Percentiles rank a stretch among this genome's conserved stretches.
Conservation (phyloP, 2,888 invertebrate genomes). For the Acrobasis repandana region DNA sequence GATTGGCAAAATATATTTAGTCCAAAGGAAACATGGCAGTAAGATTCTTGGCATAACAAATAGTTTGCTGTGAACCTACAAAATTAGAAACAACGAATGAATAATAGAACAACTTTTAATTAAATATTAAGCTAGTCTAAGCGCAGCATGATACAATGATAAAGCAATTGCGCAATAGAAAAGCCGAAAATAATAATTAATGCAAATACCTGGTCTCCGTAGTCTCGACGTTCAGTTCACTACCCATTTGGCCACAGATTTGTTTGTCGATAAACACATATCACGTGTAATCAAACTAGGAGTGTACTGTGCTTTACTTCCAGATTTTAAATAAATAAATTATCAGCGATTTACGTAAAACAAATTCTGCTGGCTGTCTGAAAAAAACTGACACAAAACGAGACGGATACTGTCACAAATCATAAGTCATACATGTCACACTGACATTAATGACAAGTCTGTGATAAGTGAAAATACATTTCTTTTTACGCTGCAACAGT, state of each 20-base stretch:
- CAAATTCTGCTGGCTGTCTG: constrained; percentile 29
- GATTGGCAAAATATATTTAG: constrained; percentile 52
- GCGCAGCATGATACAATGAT: constrained; percentile 30
- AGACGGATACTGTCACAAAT: background rate
- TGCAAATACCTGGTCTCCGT: constrained; percentile 63
- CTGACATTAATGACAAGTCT: background rate
- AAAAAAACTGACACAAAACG: constrained; percentile 24
- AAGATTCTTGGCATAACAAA: constrained; percentile 55
- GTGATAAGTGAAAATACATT: too few relatives aligned
- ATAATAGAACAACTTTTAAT: constrained; percentile 29
- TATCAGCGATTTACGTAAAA: constrained; percentile 28
- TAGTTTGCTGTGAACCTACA: constrained; percentile 45
- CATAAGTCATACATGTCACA: background rate
- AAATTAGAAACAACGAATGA: constrained; percentile 36
- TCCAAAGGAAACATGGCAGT: constrained; percentile 57
- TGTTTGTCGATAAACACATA: constrained; percentile 71
- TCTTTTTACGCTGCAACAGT: too few relatives aligned
- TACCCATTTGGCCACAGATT: constrained; percentile 68
- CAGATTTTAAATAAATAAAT: constrained; percentile 17
- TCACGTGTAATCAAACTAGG: constrained; percentile 35
- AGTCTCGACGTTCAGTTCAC: constrained; percentile 64
- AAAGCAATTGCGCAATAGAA: constrained; percentile 59
- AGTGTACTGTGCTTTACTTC: constrained; percentile 4
- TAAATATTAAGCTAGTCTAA: constrained; percentile 23
- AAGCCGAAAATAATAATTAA: constrained; percentile 32